Base-by-base conservation (phyloP, 2,888 invertebrate genomes). In the Cheilosia scutellata region DNA sequence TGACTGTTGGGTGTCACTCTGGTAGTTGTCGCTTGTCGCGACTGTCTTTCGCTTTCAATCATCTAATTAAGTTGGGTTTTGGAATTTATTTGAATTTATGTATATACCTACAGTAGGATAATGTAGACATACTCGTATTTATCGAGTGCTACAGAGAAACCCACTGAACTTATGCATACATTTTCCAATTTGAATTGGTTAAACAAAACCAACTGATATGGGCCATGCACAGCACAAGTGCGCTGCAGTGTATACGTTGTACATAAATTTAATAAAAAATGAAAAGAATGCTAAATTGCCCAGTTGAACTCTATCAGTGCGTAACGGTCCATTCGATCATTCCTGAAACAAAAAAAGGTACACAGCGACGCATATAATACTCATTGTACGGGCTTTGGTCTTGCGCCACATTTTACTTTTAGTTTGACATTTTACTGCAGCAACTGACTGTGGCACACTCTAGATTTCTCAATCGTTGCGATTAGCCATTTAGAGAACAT, bases 1-100 rank as follows among this genome's bases (percentile, higher is more conserved):
- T 47, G 78, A 72, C 44, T 65, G 44, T 65, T 65, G 29, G 37
- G 53, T 72, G 79, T 53, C 72, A 79, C 37, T 55, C 55, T 37
- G 25, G 63, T n/a, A 27, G 51, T 51, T 29, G 63, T 58, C 51
- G 60, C 51, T 27, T 20, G 47, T 44, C 25, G 58, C 40, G 42
- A 55, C 74, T 78, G 78, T 78, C 68, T 68, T 83, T 68, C 78
- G 78, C 78, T 83, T 83, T 83, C 83, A 83, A 83, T 83, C 83
- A 83, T 74, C 72, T 83, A 83, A 83, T 83, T 78, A 74, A 66
- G n/a, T 27, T 62, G 66, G 66, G 68, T 74, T 78, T 83, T 66
- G 58, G 65, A 82, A 47, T 71, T 70, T 70, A 62, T 82, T 83
- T 63, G 78, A 78, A 83, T 77, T 72, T 78, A 40, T 78, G 63